Base-by-base conservation (phyloP, 2,797 vertebrate genomes). In the Chelidonichthys spinosus region DNA sequence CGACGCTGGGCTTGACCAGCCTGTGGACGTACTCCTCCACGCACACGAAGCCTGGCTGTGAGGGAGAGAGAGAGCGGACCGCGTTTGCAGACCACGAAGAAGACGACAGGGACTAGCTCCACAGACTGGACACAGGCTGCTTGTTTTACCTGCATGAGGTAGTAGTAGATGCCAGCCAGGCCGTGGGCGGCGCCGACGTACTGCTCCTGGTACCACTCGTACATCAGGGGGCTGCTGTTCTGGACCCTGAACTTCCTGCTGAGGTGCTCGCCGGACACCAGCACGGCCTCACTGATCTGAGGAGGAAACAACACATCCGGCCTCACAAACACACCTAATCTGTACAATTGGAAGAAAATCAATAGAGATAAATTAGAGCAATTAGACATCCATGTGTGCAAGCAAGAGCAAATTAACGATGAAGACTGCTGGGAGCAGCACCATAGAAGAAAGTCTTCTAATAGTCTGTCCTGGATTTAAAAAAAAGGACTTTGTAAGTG, bases 131-230 rank as follows among this genome's bases (percentile, higher is more conserved):
- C 5, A 7, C 13, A 54, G 52, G 32, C 33, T 11, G 6, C 32
- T 13, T 3, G 36, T 39, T n/a, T 63, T 79, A 99, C 98, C 97
- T 99, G 97, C 97, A 99, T 96, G 72, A 99, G 95, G 88, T 89
- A 98, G 87, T 99, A 99, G 85, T 98, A 99, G 91, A 99, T 99
- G 53, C 98, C 98, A 1, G 98, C 93, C 75, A 99, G 93, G 17
- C 98, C 98, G 2, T 99, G 98, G 39, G 97, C 98, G 0, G 98
- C 96, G 3, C 98, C 98, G 0, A 99, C 94, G 0, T 98, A 99
- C 87, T 96, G 96, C 79, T 99, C 97, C 86, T 96, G 95, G 92
- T 98, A 98, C 97, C 97, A 99, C 83, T 99, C 98, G n/a, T 96
- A 99, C 96, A 99, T 97, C 79, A 99, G 92, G 0, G 98, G 98